Conservation (phyloP, 2,113 vertebrate genomes). For the Mellivora capensis region DNA sequence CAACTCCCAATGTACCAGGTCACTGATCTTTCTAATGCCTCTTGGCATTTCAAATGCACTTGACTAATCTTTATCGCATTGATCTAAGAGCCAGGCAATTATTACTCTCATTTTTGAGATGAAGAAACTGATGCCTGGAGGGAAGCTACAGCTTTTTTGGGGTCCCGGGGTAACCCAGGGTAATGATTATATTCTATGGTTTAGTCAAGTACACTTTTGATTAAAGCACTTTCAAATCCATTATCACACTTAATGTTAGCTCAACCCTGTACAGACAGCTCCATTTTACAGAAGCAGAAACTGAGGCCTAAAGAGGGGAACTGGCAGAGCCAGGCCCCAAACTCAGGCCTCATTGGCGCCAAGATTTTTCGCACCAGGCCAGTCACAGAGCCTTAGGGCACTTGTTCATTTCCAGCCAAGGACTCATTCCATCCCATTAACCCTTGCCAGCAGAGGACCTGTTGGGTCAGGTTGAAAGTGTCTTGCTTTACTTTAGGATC, state of each 20-base stretch:
- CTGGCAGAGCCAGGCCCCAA: neutral
- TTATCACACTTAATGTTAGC: neutral
- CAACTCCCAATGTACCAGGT: neutral
- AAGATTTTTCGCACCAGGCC: neutral
- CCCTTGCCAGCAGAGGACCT: neutral
- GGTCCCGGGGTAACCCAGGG: neutral
- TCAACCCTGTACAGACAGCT: neutral
- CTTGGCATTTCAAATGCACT: constrained; percentile 31
- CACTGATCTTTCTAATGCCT: neutral
- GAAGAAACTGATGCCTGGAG: neutral
- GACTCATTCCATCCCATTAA: neutral
- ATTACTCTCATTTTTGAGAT: constrained; percentile 16
- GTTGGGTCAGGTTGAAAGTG: constrained; percentile 43
- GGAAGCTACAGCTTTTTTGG: neutral
- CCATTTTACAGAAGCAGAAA: neutral
- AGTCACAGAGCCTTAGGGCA: neutral
- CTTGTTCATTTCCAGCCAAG: neutral
- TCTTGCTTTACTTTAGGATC: constrained; percentile 70
- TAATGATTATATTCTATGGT: neutral
- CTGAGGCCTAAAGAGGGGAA: neutral
- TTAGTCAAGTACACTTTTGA: neutral
- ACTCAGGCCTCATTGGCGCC: neutral
- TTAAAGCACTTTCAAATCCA: neutral
- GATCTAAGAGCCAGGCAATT: neutral
- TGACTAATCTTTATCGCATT: neutral